Evolutionary conservation across 2,797 vertebrate genomes (phyloP), one percentile per base, ranked within the genome.

Genomic region (Chromobotia macracanthus): DNA sequence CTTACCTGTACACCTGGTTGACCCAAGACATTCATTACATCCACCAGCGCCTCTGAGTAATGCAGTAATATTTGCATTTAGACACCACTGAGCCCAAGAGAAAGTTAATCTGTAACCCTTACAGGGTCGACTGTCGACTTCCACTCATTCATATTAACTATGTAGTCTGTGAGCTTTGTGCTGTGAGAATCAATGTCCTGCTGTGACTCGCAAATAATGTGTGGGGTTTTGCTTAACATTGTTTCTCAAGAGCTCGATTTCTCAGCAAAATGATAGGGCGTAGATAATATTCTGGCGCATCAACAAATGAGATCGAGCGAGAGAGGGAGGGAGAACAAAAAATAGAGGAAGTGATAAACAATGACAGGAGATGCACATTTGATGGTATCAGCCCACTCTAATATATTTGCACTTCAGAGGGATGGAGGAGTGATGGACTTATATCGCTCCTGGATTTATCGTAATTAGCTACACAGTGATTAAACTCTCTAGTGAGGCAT

Each of bases 391-490:
- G 63, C 67, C 41, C 19, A 35, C 16, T 68, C 56, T 77, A 68
- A 82, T 77, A 69, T 69, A 72, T 46, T 51, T 67, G 50, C 46
- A 56, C 53, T 19, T 13, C 31, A 53, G 80, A 61, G 2, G 3
- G 21, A 23, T 38, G 11, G 53, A 64, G 12, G 38, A 74, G 28
- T 38, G 76, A 66, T 67, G 44, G 44, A 31, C 35, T 23, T 55
- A 53, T 28, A 64, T 28, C 51, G 41, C 58, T 78, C 61, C 55
- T 60, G 65, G 75, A 71, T 75, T 63, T 67, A 46, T 19, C 50
- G 63, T 72, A 85, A 79, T 85, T 83, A 75, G 74, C 50, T 65
- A 70, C 50, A 65, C 31, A 64, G 72, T 70, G 50, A 68, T 67
- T 79, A 67, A 55, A 72, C 63, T 69, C 44, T 61, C 50, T 74